Evolutionary conservation across 2,113 vertebrate species (phyloP).

Genomic region (Oncorhynchus nerka): DNA sequence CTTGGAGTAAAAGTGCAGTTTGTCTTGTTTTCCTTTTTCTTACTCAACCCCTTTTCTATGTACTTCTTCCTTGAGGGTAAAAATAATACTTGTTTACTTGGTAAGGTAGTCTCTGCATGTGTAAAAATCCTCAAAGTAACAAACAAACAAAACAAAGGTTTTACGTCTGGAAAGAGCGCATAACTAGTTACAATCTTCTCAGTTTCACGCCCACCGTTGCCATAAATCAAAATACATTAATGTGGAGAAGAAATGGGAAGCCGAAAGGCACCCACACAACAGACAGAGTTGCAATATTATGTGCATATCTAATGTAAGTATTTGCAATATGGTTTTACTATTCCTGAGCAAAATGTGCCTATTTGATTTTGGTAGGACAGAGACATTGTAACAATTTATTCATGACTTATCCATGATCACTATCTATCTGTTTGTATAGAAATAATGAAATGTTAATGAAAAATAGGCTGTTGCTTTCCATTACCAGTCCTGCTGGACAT

Average conservation of each 20-base stretch:
- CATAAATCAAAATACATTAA: background rate
- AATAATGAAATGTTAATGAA: background rate
- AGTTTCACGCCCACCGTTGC: background rate
- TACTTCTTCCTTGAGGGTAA: conserved; percentile 6
- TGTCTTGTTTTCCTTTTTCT: conserved; percentile 10
- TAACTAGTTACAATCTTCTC: background rate
- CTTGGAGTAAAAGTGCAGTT: no score
- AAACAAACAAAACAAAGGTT: conserved; percentile 5
- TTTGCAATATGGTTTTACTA: background rate
- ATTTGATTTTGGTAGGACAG: no score
- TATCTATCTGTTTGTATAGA: background rate
- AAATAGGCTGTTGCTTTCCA: background rate
- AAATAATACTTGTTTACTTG: background rate
- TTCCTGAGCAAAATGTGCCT: no score
- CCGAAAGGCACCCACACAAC: background rate
- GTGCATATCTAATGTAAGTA: background rate
- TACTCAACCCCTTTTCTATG: background rate
- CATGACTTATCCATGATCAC: no score
- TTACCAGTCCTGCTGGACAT: background rate
- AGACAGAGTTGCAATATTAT: background rate
- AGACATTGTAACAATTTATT: no score
- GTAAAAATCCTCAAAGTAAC: background rate
- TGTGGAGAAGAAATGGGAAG: background rate
- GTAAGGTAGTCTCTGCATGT: background rate
- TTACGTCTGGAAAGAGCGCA: background rate